phyloP scores from a whole-genome alignment of 2,797 vertebrate species.

The Remorina albescens region DNA sequence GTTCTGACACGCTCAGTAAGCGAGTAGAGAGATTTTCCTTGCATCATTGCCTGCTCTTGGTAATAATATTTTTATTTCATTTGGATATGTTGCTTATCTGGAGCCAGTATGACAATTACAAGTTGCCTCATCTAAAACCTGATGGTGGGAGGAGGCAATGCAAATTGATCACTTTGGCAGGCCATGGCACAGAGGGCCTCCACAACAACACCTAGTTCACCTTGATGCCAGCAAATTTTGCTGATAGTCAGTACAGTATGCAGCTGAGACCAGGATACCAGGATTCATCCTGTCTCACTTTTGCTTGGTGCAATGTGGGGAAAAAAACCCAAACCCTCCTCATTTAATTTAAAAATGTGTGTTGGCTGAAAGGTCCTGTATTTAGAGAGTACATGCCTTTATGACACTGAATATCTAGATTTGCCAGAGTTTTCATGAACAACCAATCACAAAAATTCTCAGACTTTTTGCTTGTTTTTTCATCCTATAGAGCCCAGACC shows the following conservation, averaged over 20 bases:
- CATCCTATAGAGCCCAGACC: not conserved
- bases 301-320: no score
- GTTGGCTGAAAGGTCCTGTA: not conserved
- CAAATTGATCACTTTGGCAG: slow-evolving; percentile 2
- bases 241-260: not conserved
- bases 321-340: no score
- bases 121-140: slow-evolving; percentile 11
- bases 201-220: not conserved
- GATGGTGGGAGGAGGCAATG: not conserved
- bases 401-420: not conserved
- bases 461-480: not conserved
- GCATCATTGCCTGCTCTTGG: slow-evolving; percentile 8
- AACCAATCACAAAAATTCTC: slow-evolving; percentile 13
- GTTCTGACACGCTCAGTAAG: slow-evolving; percentile 30
- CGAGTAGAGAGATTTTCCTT: slow-evolving; percentile 17
- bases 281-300: no score
- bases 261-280: slow-evolving; percentile 4
- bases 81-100: slow-evolving; percentile 17
- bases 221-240: not conserved
- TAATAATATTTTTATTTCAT: slow-evolving; percentile 7
- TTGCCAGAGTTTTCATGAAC: not conserved
- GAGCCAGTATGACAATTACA: no score
- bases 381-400: not conserved
- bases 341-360: not conserved
- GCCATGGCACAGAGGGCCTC: not conserved